phyloP scores from a whole-genome alignment of 2,797 vertebrate genomes.

The Cephalopachus bancanus region DNA sequence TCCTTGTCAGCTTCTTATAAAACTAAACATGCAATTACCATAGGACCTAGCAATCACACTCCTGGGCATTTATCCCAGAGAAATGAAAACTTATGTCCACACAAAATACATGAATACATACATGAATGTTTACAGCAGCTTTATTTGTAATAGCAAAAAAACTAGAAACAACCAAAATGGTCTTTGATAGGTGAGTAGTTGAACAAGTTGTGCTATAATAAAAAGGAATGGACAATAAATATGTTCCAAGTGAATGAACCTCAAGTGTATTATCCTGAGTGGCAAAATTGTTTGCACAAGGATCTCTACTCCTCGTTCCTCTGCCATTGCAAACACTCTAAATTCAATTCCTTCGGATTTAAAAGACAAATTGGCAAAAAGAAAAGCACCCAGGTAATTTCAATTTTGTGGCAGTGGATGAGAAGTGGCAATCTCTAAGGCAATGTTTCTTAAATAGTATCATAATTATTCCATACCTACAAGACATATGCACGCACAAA shows the following conservation, averaged over 20 bases:
- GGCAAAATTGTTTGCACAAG: constrained; percentile 52
- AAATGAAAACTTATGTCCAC: constrained; percentile 66
- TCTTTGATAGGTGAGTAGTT: constrained; percentile 43
- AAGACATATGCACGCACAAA: background rate
- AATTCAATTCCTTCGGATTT: constrained; percentile 39
- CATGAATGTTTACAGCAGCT: constrained; percentile 64
- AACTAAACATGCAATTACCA: constrained; percentile 76
- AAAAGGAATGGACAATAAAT: constrained; percentile 15
- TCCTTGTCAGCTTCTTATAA: constrained; percentile 68
- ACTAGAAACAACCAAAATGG: constrained; percentile 59
- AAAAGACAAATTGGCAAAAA: constrained; percentile 44
- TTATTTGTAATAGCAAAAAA: constrained; percentile 56
- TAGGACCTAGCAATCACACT: constrained; percentile 68
- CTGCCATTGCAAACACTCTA: background rate
- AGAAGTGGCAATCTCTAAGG: constrained; percentile 23
- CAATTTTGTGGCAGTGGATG: background rate
- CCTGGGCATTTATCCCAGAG: constrained; percentile 68
- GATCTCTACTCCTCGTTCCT: background rate
- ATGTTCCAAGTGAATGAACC: background rate
- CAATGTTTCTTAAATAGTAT: constrained; percentile 49
- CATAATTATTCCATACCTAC: background rate
- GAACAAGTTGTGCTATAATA: background rate
- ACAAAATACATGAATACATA: constrained; percentile 24
- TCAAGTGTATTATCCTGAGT: background rate
- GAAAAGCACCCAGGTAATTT: constrained; percentile 50